Conservation (phyloP, 2,797 vertebrate genomes). For the Threskiornis aethiopicus region DNA sequence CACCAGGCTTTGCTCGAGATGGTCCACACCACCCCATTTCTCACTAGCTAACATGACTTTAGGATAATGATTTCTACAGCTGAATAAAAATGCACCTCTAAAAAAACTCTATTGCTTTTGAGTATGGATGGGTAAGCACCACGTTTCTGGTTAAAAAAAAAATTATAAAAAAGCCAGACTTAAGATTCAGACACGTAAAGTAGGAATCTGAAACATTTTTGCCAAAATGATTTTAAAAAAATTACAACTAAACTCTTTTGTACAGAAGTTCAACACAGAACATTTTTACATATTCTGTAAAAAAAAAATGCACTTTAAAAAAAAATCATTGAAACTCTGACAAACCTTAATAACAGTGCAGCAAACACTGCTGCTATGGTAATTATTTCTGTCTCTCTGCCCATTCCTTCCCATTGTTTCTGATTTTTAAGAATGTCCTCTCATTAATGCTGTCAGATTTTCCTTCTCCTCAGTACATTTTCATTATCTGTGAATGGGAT, state of each 20-base stretch:
- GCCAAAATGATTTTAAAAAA: background rate
- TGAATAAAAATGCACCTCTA: background rate
- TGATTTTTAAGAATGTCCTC: constrained; percentile 42
- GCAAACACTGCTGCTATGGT: constrained; percentile 13
- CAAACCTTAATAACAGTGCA: constrained; percentile 60
- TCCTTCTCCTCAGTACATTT: background rate
- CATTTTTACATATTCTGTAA: background rate
- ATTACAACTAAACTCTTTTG: background rate
- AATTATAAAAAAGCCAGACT: background rate
- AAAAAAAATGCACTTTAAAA: background rate
- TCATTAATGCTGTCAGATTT: constrained; percentile 39
- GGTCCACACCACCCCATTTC: background rate
- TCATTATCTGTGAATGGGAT: constrained; percentile 21
- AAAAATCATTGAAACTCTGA: constrained; percentile 35
- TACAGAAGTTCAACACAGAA: background rate
- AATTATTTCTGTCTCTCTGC: constrained; percentile 32
- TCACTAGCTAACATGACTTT: background rate
- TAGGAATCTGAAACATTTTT: background rate
- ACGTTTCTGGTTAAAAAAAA: background rate
- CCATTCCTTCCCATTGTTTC: constrained; percentile 41
- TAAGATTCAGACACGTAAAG: background rate
- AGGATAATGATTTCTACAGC: background rate
- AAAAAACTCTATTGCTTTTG: background rate
- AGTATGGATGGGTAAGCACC: background rate
- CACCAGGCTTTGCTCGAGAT: background rate